Base-by-base conservation (phyloP, 1,140 invertebrate genomes). In the Cecropterus lyciades region DNA sequence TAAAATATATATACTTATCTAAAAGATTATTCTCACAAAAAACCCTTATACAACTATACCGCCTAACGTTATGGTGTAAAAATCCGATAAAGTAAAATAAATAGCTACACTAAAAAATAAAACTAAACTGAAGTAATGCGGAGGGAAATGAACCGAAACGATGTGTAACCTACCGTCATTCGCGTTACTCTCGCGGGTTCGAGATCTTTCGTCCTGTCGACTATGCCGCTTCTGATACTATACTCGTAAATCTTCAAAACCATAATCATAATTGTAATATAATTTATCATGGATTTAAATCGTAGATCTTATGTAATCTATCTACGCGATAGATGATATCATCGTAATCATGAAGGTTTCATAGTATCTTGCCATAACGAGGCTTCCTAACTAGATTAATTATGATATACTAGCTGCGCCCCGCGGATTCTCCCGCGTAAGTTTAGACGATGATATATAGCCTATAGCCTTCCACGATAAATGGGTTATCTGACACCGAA, bases 81-180 rank as follows among this genome's bases (percentile, higher is more conserved):
- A 51, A 69, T 68, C 59, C 68, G 65, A 74, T 82, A 82, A 72
- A 69, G 57, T 75, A 77, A 80, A 84, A 89, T 89, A 89, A 89
- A 89, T 88, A 87, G 63, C 78, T 79, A 79, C 64, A 69, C 68
- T 77, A 79, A 17, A 66, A 66, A 46, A n/a, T 69, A 75, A 59
- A 69, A 51, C 53, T 77, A 63, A 79, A 75, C 69, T 77, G 77
- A 77, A 79, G 66, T 69, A 63, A 70, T 65, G 80, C 84, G 85
- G 82, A 89, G 84, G 84, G 87, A 80, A 83, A 77, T 68, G 46
- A 73, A 80, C 60, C 69, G 59, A 76, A 82, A 71, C 15, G 56
- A 65, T 53, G 20, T 67, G 51, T 63, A 60, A 73, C 71, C 70
- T 75, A 59, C 60, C 65, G 45, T 65, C 57, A 42, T 59, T 70